These are phyloP conservation scores for Clarias platycephalus DNA, from an alignment of 2,797 vertebrate genomes.

Conservation along the genomic window DNA sequence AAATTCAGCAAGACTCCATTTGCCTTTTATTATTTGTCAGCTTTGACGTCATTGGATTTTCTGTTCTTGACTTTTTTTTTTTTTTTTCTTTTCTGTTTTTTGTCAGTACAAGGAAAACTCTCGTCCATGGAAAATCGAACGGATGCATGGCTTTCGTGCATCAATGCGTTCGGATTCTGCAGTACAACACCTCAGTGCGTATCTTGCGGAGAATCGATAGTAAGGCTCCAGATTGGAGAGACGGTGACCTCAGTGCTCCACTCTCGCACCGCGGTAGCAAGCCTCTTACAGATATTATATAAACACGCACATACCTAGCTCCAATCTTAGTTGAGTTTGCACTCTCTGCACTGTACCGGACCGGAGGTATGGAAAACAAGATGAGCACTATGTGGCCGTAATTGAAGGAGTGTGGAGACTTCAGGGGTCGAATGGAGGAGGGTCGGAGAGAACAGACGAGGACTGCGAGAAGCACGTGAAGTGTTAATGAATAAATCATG, in stretches of 20 bases:
- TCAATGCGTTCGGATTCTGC: neutral
- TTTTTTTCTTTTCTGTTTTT: neutral
- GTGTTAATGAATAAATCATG: constrained; percentile 72
- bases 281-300: neutral
- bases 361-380: constrained; percentile 19
- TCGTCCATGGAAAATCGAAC: neutral
- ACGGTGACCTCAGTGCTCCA: constrained; percentile 52
- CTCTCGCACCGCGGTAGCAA: neutral
- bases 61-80: neutral
- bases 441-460: constrained; percentile 1
- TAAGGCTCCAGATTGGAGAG: constrained; percentile 45
- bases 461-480: neutral
- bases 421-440: constrained; percentile 15
- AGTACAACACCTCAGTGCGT: neutral
- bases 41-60: neutral
- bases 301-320: constrained; percentile 30
- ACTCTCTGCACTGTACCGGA: constrained; percentile 35
- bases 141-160: too few relatives aligned
- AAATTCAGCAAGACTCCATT: too few relatives aligned
- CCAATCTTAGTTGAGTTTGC: neutral
- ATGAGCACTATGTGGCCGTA: constrained; percentile 43
- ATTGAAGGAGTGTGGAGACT: constrained; percentile 8
- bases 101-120: neutral
- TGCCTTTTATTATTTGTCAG: neutral
- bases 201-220: constrained; percentile 49